Base-by-base conservation (phyloP, 1,140 invertebrate species). In the Drosophila oshimai region DNA sequence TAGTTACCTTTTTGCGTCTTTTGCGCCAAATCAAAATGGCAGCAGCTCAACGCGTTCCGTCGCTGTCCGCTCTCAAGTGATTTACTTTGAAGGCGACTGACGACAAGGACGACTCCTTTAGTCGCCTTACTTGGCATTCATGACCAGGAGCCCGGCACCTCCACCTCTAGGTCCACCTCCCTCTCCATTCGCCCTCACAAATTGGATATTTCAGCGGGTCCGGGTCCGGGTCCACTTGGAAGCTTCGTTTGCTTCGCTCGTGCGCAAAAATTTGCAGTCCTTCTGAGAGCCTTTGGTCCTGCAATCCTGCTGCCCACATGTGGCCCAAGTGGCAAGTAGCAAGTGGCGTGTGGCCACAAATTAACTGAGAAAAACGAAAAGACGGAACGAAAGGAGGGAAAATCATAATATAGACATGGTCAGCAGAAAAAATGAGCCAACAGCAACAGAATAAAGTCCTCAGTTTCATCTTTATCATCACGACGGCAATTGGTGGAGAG, bases 1-100 rank as follows among this genome's bases (percentile, higher is more conserved):
- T 84, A 84, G 80, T 86, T 86, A 86, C 81, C 80, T 86, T 84
- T 80, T 80, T 80, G 47, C 75, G 78, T 77, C 75, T 83, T 68
- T 75, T 69, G 83, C 68, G 58, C 45, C 79, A 87, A 87, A 87
- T 87, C 83, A 81, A 76, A 87, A 80, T 86, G 80, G 80, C 80
- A 86, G 71, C 76, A 86, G 71, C 76, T 67, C 71, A 49, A 61
- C 64, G 55, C 71, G 71, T 68, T 60, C 47, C 72, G 51, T 49
- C 33, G 41, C 46, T 42, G 55, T 51, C 65, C 41, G 51, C 42
- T 71, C 72, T 87, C 72, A 87, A 86, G 81, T 86, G 81, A 86
- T 87, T 87, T 86, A 87, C 57, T 86, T 81, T 61, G 68, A 72
- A 67, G 62, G 62, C 62, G 62, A 50, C 60, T 65, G 60, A 50